Conservation (phyloP, 2,113 vertebrate genomes). For the Coreoperca whiteheadi region DNA sequence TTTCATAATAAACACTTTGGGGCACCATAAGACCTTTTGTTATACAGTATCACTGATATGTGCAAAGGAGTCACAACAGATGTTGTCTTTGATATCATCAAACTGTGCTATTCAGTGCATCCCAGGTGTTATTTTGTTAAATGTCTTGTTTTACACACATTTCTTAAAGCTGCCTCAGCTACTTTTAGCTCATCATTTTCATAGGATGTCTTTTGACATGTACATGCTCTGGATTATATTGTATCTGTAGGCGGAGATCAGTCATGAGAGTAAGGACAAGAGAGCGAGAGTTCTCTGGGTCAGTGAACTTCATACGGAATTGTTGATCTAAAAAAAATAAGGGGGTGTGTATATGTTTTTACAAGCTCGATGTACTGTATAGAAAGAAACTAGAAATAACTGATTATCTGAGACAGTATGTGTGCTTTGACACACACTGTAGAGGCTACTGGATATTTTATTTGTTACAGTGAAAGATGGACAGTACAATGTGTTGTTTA, state of each 20-base stretch:
- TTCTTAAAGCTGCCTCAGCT: background rate
- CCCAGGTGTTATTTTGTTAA: background rate
- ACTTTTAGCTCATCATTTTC: background rate
- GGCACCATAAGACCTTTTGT: background rate
- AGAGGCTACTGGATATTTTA: background rate
- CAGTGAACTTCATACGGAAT: background rate
- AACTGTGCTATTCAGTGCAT: background rate
- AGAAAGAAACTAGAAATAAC: background rate
- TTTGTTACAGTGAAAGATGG: background rate
- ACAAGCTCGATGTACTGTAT: background rate
- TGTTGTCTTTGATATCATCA: background rate
- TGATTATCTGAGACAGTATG: background rate
- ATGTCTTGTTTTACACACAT: background rate
- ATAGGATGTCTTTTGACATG: background rate
- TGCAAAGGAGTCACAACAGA: background rate
- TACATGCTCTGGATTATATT: background rate
- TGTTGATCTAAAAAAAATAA: too few relatives aligned
- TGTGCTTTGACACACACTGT: background rate
- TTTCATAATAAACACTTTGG: background rate
- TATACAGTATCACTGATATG: background rate
- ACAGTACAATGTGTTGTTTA: background rate
- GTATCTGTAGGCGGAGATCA: background rate
- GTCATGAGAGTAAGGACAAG: background rate
- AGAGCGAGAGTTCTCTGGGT: background rate
- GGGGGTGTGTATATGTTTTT: too few relatives aligned